phyloP scores from a whole-genome alignment of 2,797 vertebrate species.

The Lateolabrax maculatus region DNA sequence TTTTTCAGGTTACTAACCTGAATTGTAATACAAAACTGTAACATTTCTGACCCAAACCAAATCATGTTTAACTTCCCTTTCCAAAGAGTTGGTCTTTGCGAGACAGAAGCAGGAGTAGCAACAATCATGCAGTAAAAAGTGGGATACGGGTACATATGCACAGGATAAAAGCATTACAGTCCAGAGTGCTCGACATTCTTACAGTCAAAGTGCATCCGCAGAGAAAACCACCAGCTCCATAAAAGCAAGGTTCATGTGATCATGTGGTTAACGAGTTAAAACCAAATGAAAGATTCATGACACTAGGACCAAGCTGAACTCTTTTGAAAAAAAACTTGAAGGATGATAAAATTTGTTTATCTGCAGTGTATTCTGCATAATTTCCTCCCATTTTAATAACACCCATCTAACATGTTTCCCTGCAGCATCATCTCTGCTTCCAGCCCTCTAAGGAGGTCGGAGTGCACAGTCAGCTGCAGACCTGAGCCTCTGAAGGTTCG shows the following conservation, averaged over 20 bases:
- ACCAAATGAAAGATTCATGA: slow-evolving; percentile 56
- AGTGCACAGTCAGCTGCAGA: slow-evolving; percentile 5
- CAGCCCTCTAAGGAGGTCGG: not conserved
- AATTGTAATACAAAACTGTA: not conserved
- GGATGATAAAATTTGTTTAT: slow-evolving; percentile 31
- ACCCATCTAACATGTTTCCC: not conserved
- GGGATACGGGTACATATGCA: not conserved
- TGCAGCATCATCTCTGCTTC: not conserved
- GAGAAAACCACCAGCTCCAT: slow-evolving; percentile 14
- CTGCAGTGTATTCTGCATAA: not conserved
- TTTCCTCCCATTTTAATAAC: slow-evolving; percentile 14
- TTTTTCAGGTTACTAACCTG: not conserved
- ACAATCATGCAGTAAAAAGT: not conserved
- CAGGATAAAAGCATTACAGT: not conserved
- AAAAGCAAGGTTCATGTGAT: slow-evolving; percentile 16
- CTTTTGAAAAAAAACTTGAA: slow-evolving; percentile 19
- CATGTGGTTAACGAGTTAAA: slow-evolving; percentile 26
- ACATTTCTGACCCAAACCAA: not conserved
- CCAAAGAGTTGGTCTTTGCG: not conserved
- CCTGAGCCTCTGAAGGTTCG: not conserved
- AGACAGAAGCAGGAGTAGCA: not conserved
- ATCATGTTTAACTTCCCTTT: not conserved
- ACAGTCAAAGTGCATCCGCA: not conserved
- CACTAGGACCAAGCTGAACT: slow-evolving; percentile 4
- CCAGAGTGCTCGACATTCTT: not conserved